Conservation (phyloP, 2,797 vertebrate species). For the Malurus leucopterus region DNA sequence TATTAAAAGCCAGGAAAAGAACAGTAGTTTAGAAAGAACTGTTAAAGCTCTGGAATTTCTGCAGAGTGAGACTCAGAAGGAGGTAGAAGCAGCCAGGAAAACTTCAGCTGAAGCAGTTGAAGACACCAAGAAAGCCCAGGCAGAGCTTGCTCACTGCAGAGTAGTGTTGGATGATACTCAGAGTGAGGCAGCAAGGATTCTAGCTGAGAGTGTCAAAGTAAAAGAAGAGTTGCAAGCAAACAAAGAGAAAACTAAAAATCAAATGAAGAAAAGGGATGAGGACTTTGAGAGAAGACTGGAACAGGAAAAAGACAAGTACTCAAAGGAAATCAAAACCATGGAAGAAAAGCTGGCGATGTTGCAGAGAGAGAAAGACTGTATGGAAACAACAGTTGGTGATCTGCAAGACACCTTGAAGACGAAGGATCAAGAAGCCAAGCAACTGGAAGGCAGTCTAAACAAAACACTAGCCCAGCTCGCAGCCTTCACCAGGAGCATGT, state of each 20-base stretch:
- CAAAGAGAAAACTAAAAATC: constrained; percentile 66
- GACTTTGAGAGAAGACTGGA: constrained; percentile 85
- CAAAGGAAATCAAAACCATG: constrained; percentile 82
- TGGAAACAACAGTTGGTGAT: constrained; percentile 74
- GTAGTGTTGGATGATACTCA: constrained; percentile 79
- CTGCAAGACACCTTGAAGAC: constrained; percentile 71
- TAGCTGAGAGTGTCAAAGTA: constrained; percentile 75
- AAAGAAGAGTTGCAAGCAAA: constrained; percentile 67
- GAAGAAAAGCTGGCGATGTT: constrained; percentile 83
- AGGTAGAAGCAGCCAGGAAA: constrained; percentile 72
- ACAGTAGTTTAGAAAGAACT: constrained; percentile 84
- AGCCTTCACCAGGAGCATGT: constrained; percentile 94
- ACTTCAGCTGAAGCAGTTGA: constrained; percentile 70
- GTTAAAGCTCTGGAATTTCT: constrained; percentile 82
- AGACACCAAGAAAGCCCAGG: constrained; percentile 71
- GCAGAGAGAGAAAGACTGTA: constrained; percentile 73
- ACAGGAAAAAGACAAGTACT: constrained; percentile 82
- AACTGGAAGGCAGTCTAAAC: constrained; percentile 82
- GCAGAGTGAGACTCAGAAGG: constrained; percentile 75
- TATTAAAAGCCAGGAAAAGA: constrained; percentile 91
- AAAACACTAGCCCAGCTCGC: constrained; percentile 88
- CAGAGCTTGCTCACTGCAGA: constrained; percentile 77
- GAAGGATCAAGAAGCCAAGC: constrained; percentile 78
- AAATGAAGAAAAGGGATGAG: constrained; percentile 77
- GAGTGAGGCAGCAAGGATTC: constrained; percentile 75